Conservation (phyloP, 2,113 vertebrate genomes). For the Vulpes ferrilata region DNA sequence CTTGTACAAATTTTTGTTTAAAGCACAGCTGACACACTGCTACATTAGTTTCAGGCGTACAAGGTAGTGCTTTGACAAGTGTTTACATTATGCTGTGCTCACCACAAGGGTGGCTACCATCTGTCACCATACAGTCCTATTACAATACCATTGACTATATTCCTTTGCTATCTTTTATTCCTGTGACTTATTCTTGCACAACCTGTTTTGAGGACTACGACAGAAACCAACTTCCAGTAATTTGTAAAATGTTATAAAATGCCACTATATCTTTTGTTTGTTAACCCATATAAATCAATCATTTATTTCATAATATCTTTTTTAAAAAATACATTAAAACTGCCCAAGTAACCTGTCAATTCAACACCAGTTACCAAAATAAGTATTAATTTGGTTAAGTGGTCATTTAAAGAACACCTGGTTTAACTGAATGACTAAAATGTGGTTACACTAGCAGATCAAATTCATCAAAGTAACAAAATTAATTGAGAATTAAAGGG, state of each 20-base stretch:
- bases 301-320: not conserved
- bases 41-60: not conserved
- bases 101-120: not conserved
- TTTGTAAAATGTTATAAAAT: slow-evolving; percentile 33
- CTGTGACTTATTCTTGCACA: not conserved
- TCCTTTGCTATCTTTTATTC: not conserved
- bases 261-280: not conserved
- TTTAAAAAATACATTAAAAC: not conserved
- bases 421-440: not conserved
- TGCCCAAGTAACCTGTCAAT: not conserved
- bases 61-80: not conserved
- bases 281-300: not conserved
- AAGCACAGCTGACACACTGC: not conserved
- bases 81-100: not conserved
- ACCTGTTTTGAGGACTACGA: not conserved
- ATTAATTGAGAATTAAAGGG: slow-evolving; percentile 35
- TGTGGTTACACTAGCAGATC: not conserved
- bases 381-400: not conserved
- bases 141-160: not conserved
- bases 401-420: not conserved
- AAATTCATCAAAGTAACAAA: not conserved
- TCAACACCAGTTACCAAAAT: slow-evolving; percentile 1
- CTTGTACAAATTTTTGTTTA: not conserved
- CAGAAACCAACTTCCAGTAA: not conserved
- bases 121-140: not conserved